Conservation (phyloP, 2,888 invertebrate species). For the Gymnosoma rotundatum region DNA sequence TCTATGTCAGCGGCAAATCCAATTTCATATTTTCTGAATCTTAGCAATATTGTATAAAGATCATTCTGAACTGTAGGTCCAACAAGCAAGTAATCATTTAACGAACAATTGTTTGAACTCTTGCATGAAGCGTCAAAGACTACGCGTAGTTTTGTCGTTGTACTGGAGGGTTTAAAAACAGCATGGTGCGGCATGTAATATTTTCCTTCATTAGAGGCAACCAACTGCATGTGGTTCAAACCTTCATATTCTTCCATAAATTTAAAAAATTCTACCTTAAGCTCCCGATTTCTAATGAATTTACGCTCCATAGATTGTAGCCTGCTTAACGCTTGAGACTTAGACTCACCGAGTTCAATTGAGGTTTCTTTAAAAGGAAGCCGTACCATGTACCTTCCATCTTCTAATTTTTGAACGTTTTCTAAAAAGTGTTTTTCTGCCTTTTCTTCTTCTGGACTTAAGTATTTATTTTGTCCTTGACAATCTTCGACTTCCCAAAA, state of each 20-base stretch:
- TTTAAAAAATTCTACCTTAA: slow-evolving; percentile 35
- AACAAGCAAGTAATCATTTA: slow-evolving; percentile 59
- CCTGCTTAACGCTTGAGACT: slow-evolving; percentile 13
- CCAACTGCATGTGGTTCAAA: slow-evolving; percentile 51
- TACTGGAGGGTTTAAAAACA: slow-evolving; percentile 55
- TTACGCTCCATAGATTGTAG: slow-evolving; percentile 52
- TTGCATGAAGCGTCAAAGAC: slow-evolving; percentile 63
- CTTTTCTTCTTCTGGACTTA: slow-evolving; percentile 61
- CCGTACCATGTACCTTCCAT: slow-evolving; percentile 54
- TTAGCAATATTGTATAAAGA: slow-evolving; percentile 49
- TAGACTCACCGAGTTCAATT: slow-evolving; percentile 45
- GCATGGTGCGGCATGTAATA: slow-evolving; percentile 65
- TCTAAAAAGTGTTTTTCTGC: slow-evolving; percentile 54
- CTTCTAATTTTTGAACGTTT: slow-evolving; percentile 1
- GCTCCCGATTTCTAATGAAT: slow-evolving; percentile 19
- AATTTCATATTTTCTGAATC: slow-evolving; percentile 45
- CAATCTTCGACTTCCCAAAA: slow-evolving; percentile 65
- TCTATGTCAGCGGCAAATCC: slow-evolving; percentile 51
- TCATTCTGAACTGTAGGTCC: slow-evolving; percentile 61
- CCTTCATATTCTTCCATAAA: slow-evolving; percentile 49
- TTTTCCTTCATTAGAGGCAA: neutral
- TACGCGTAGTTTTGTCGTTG: slow-evolving; percentile 61
- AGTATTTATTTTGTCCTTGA: neutral
- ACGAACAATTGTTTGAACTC: slow-evolving; percentile 45
- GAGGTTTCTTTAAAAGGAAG: slow-evolving; percentile 39